phyloP scores from a whole-genome alignment of 1,140 invertebrate species.

The Ceratina calcarata region DNA sequence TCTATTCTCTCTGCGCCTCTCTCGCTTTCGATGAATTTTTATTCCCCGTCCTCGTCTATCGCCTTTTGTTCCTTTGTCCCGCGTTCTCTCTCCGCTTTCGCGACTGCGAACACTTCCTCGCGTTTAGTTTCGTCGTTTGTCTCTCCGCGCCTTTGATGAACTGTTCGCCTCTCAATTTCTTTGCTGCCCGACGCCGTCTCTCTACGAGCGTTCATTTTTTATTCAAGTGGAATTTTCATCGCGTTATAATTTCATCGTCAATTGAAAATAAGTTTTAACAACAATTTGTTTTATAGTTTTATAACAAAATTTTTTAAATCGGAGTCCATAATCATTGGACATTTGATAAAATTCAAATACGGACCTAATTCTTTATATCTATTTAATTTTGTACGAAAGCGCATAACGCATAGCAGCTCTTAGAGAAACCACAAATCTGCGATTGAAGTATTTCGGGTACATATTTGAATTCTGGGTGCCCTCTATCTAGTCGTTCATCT shows the following conservation, averaged over 20 bases:
- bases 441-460: too few relatives aligned
- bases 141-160: slow-evolving; percentile 10
- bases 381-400: too few relatives aligned
- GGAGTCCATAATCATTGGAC: too few relatives aligned
- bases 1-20: slow-evolving; percentile 12
- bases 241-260: not conserved
- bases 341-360: too few relatives aligned
- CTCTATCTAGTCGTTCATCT: not conserved
- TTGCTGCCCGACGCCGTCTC: not conserved
- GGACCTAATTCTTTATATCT: too few relatives aligned
- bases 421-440: not conserved
- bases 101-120: slow-evolving; percentile 27
- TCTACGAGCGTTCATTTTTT: not conserved
- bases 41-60: not conserved
- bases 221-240: not conserved
- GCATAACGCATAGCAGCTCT: not conserved
- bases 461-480: slow-evolving; percentile 10
- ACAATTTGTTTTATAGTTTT: too few relatives aligned
- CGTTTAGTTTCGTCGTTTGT: slow-evolving; percentile 30
- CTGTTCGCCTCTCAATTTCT: slow-evolving; percentile 19
- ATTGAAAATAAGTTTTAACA: not conserved
- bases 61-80: slow-evolving; percentile 31
- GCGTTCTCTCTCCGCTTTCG: not conserved
- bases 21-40: slow-evolving; percentile 29
- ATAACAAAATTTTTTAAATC: too few relatives aligned